phyloP scores from a whole-genome alignment of 1,140 invertebrate genomes.

The Drosophila seguyi region DNA sequence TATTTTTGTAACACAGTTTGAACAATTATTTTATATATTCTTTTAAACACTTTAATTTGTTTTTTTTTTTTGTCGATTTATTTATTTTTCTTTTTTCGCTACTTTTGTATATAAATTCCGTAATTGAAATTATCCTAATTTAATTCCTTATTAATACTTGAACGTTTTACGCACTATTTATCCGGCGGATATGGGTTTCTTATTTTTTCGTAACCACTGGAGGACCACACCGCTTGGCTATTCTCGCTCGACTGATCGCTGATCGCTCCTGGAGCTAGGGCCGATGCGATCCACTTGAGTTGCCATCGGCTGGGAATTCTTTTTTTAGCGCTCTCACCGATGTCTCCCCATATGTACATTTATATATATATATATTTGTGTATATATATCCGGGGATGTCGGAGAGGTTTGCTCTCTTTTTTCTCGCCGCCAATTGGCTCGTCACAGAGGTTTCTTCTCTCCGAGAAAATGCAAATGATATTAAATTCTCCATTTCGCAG shows the following conservation, averaged over 20 bases:
- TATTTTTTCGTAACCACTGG: constrained; percentile 29
- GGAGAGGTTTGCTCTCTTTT: constrained; percentile 18
- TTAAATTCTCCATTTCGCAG: constrained; percentile 10
- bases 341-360: neutral
- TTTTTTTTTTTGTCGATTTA: neutral
- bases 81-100: neutral
- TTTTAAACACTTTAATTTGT: neutral
- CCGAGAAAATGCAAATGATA: constrained; percentile 22
- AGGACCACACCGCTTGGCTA: constrained; percentile 64
- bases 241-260: constrained; percentile 67
- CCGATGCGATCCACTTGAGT: constrained; percentile 52
- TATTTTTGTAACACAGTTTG: neutral
- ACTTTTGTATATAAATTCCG: neutral
- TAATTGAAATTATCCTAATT: neutral
- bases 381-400: neutral
- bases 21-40: neutral
- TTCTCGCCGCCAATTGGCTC: constrained; percentile 24
- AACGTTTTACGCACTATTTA: constrained; percentile 8
- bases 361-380: neutral
- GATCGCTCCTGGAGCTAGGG: constrained; percentile 24
- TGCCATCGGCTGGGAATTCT: constrained; percentile 45
- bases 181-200: constrained; percentile 9
- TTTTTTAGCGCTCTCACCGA: constrained; percentile 64
- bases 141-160: neutral
- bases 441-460: constrained; percentile 1